phyloP scores from a whole-genome alignment of 2,888 invertebrate genomes.

The Gymnoscelis rufifasciata region DNA sequence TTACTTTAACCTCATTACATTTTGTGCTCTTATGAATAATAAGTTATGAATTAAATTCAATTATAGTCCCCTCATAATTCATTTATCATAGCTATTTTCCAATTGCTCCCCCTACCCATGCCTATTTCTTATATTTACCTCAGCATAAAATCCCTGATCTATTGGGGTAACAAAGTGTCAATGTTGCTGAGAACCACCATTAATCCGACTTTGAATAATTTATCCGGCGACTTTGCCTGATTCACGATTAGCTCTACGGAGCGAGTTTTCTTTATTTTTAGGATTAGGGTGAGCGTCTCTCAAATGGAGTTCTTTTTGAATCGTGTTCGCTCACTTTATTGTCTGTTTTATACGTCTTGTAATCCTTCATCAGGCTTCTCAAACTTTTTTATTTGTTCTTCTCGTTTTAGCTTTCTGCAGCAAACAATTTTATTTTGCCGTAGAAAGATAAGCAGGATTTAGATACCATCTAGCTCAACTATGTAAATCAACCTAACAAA shows the following conservation, averaged over 20 bases:
- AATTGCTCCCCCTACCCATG: neutral
- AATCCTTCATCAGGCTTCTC: slow-evolving; percentile 3
- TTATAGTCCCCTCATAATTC: neutral
- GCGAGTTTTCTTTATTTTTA: slow-evolving; percentile 27
- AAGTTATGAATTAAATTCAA: slow-evolving; percentile 1
- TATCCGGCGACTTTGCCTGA: slow-evolving; percentile 33
- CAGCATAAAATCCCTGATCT: neutral
- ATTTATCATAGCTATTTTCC: neutral
- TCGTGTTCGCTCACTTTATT: slow-evolving; percentile 8
- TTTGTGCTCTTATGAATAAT: too few relatives aligned
- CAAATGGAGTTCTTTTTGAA: slow-evolving; percentile 16
- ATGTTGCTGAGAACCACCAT: slow-evolving; percentile 38
- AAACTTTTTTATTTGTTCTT: neutral
- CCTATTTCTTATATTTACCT: slow-evolving; percentile 1
- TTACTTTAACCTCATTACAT: too few relatives aligned
- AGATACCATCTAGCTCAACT: too few relatives aligned
- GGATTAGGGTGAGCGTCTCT: slow-evolving; percentile 25
- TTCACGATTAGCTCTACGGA: slow-evolving; percentile 29
- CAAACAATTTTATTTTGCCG: neutral
- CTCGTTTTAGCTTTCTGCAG: neutral
- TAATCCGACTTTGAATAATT: slow-evolving; percentile 40
- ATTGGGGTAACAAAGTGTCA: slow-evolving; percentile 34
- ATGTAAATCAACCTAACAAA: too few relatives aligned
- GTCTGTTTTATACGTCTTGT: slow-evolving; percentile 7
- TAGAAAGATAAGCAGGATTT: too few relatives aligned